A percentile compares a stretch with the other conserved stretches of the same genome.
These are phyloP conservation scores for Choristoneura rosaceana DNA, from an alignment of 2,888 invertebrate genomes.

Conservation along the genomic window DNA sequence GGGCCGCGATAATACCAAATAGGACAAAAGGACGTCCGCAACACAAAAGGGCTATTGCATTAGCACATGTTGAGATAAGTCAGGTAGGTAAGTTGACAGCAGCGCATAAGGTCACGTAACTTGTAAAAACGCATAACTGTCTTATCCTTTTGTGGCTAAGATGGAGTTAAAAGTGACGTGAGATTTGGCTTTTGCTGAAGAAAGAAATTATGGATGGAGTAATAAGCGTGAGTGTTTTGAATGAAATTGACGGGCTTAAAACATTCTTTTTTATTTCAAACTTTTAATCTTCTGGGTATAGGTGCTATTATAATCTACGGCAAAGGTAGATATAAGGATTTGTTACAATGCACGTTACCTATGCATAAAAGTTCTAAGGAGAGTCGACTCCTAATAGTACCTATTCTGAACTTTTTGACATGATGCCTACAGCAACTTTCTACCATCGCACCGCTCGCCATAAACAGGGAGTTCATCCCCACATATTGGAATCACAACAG, in stretches of 20 bases:
- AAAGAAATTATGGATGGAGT: neutral
- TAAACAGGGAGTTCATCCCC: too few species aligned
- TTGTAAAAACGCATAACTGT: slow-evolving; percentile 44
- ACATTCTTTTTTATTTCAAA: too few species aligned
- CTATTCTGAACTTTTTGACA: too few species aligned
- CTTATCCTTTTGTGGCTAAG: slow-evolving; percentile 45
- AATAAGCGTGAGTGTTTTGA: neutral
- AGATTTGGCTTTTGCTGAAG: slow-evolving; percentile 50
- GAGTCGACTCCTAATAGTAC: too few species aligned
- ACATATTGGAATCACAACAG: too few species aligned
- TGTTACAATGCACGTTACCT: too few species aligned
- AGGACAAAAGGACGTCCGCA: slow-evolving; percentile 34
- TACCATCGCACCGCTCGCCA: too few species aligned
- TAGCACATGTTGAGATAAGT: slow-evolving; percentile 39
- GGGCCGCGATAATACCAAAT: slow-evolving; percentile 21
- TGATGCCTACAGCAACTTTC: too few species aligned
- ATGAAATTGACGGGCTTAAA: neutral
- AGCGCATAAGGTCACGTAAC: slow-evolving; percentile 65
- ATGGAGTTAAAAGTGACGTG: slow-evolving; percentile 74
- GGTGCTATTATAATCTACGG: too few species aligned
- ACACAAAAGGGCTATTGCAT: slow-evolving; percentile 34
- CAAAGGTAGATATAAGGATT: too few species aligned
- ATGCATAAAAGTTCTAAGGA: too few species aligned
- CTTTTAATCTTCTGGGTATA: neutral
- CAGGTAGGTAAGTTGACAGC: slow-evolving; percentile 56